Percentiles rank a stretch among this genome's conserved stretches.
Conservation (phyloP, 2,113 vertebrate species). For the Tamias sibiricus region DNA sequence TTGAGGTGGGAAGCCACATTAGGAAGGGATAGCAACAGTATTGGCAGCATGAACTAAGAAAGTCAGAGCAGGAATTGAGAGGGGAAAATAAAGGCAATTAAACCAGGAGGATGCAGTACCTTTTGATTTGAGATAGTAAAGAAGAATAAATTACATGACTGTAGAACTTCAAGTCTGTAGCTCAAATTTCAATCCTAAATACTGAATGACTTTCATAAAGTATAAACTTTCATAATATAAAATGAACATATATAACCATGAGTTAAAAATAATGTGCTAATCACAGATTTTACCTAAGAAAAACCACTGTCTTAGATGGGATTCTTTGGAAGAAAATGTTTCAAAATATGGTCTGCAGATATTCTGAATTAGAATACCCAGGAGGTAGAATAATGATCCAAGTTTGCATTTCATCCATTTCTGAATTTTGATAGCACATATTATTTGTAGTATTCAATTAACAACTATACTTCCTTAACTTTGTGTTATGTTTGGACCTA, state of each 20-base stretch:
- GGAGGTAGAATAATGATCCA: background rate
- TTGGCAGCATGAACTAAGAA: background rate
- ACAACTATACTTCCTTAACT: background rate
- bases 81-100: background rate
- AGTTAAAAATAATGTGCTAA: background rate
- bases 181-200: background rate
- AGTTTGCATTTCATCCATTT: background rate
- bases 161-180: background rate
- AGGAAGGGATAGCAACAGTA: background rate
- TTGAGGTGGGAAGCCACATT: background rate
- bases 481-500: background rate
- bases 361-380: background rate
- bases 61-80: background rate
- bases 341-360: background rate
- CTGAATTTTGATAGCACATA: background rate
- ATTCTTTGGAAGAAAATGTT: background rate
- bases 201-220: background rate
- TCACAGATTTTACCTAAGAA: background rate
- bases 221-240: background rate
- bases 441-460: background rate
- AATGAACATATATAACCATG: background rate
- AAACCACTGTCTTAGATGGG: background rate
- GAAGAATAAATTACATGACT: background rate
- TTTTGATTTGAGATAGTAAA: background rate
- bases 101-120: background rate